Evolutionary conservation across 1,140 invertebrate species (phyloP).

Genomic region (Zaprionus tsacasi): DNA sequence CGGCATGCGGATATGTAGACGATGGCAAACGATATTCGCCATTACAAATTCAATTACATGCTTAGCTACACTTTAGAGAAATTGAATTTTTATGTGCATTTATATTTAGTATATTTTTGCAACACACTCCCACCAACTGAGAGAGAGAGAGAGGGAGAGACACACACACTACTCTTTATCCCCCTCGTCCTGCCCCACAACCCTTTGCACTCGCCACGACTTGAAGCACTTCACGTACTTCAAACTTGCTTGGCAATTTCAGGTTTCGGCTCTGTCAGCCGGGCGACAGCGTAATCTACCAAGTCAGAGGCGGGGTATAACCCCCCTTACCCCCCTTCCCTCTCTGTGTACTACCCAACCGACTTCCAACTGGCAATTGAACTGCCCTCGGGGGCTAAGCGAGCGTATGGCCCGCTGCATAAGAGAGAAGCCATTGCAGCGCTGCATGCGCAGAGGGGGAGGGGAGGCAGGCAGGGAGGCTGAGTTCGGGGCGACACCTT

Average conservation of each 20-base stretch:
- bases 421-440: conserved; percentile 22
- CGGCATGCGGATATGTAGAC: conserved; percentile 28
- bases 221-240: conserved; percentile 12
- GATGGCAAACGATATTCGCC: conserved; percentile 75
- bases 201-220: conserved; percentile 5
- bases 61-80: conserved; percentile 82
- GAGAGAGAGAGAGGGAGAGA: not conserved
- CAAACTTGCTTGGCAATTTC: conserved; percentile 40
- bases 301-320: conserved; percentile 19
- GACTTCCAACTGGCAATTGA: conserved; percentile 34
- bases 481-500: conserved; percentile 53
- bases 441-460: not conserved
- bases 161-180: not conserved
- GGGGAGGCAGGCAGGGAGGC: not conserved
- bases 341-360: not conserved
- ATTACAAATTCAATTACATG: conserved; percentile 83
- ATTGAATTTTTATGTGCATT: conserved; percentile 83
- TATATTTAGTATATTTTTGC: conserved; percentile 81
- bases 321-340: not conserved
- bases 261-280: conserved; percentile 58
- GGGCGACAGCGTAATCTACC: conserved; percentile 70
- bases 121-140: conserved; percentile 31
- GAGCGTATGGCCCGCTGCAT: conserved; percentile 7
- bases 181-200: not conserved
- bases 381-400: conserved; percentile 39